phyloP scores from a whole-genome alignment of 2,113 vertebrate species.

The Suricata suricatta region DNA sequence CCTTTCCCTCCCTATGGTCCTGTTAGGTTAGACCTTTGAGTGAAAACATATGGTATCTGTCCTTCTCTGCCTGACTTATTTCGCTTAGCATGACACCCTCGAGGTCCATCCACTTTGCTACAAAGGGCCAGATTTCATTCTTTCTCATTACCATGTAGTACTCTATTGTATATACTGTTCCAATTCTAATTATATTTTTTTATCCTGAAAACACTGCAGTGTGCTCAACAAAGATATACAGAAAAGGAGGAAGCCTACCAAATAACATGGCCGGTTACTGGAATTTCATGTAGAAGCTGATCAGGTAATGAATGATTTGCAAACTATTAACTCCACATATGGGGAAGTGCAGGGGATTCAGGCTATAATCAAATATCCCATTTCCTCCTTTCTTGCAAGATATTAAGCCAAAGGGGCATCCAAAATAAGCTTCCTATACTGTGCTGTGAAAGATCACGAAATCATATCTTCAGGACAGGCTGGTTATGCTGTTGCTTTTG shows the following conservation, averaged over 20 bases:
- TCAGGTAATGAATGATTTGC: constrained; percentile 67
- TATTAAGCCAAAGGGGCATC: neutral
- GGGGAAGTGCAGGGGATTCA: constrained; percentile 45
- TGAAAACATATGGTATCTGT: too few relatives aligned
- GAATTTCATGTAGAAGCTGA: constrained; percentile 57
- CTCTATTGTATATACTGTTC: neutral
- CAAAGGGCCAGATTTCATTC: too few relatives aligned
- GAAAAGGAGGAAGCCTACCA: constrained; percentile 25
- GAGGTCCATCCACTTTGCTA: too few relatives aligned
- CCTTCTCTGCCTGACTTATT: too few relatives aligned
- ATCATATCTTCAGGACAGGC: neutral
- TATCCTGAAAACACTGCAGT: constrained; percentile 60
- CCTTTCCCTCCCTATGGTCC: too few relatives aligned
- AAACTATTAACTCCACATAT: constrained; percentile 64
- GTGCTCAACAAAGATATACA: constrained; percentile 14
- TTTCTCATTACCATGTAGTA: too few relatives aligned
- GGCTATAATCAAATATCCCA: neutral
- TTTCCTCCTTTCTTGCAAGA: constrained; percentile 16
- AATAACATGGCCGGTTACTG: constrained; percentile 63
- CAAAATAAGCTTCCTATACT: neutral
- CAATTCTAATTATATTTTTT: constrained; percentile 61
- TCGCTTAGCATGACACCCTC: too few relatives aligned
- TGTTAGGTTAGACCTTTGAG: too few relatives aligned
- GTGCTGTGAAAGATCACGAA: neutral
- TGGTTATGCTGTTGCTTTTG: neutral